These are phyloP conservation scores for Numenius phaeopus DNA, from an alignment of 2,797 vertebrate genomes.

Conservation along the genomic window DNA sequence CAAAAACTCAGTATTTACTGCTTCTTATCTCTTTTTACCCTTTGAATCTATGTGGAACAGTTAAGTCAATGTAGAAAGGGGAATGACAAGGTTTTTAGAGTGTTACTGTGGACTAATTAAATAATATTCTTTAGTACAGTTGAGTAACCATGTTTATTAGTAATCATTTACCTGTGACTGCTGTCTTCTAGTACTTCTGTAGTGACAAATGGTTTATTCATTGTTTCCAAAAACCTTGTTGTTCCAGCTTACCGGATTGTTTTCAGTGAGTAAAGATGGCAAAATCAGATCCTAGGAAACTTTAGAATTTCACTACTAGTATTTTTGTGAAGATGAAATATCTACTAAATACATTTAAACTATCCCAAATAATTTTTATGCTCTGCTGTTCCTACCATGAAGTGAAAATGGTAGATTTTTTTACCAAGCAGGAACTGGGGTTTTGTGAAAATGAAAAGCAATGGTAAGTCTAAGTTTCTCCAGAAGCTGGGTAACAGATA, in stretches of 20 bases:
- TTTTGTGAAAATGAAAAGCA: not conserved
- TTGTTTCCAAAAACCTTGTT: not conserved
- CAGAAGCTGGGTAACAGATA: not conserved
- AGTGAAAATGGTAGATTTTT: accelerated
- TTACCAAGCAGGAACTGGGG: not conserved
- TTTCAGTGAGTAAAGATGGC: not conserved
- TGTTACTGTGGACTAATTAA: not conserved
- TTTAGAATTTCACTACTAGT: not conserved
- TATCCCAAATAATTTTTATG: not conserved
- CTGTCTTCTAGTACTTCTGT: not conserved
- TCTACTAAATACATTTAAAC: not conserved
- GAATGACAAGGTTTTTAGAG: not conserved
- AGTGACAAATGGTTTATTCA: not conserved
- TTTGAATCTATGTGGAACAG: not conserved
- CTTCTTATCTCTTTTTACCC: not conserved
- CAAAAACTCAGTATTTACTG: not conserved
- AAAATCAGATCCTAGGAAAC: not conserved
- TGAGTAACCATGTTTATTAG: not conserved
- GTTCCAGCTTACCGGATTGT: not conserved
- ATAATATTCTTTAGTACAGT: not conserved
- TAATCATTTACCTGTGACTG: not conserved
- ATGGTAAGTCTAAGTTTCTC: not conserved
- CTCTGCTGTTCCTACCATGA: not conserved
- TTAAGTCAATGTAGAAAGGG: not conserved
- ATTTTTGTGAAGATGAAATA: not conserved